Evolutionary conservation across 1,140 invertebrate species (phyloP).

Genomic region (Diorhabda elongata): DNA sequence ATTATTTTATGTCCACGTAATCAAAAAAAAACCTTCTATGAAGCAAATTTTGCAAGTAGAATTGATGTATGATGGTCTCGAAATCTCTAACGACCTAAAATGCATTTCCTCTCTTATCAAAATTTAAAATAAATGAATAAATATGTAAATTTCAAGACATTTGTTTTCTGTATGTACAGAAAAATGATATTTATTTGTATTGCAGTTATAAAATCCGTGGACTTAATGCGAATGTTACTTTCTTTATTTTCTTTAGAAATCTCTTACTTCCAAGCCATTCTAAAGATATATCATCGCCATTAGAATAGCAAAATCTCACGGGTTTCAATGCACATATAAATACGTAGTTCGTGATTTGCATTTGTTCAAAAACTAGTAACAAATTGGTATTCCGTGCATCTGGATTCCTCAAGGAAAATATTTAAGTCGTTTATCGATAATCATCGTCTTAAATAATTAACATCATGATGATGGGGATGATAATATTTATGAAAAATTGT

Average conservation of each 20-base stretch:
- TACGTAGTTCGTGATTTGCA: constrained; percentile 20
- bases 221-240: neutral
- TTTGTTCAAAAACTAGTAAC: constrained; percentile 14
- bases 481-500: neutral
- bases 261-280: neutral
- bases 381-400: constrained; percentile 21
- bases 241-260: constrained; percentile 4
- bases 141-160: too few relatives aligned
- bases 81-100: too few relatives aligned
- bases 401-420: constrained; percentile 14
- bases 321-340: constrained; percentile 14
- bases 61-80: too few relatives aligned
- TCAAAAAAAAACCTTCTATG: too few relatives aligned
- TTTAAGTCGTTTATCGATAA: constrained; percentile 11
- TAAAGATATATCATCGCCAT: constrained; percentile 8
- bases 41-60: too few relatives aligned
- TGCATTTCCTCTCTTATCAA: too few relatives aligned
- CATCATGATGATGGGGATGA: neutral
- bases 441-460: constrained; percentile 19
- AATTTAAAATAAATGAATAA: too few relatives aligned
- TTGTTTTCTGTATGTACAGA: too few relatives aligned
- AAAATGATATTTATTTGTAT: too few relatives aligned
- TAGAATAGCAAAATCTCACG: constrained; percentile 17
- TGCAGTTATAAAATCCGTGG: too few relatives aligned
- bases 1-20: too few relatives aligned